Conservation (phyloP, 2,113 vertebrate species). For the Chunga burmeisteri region DNA sequence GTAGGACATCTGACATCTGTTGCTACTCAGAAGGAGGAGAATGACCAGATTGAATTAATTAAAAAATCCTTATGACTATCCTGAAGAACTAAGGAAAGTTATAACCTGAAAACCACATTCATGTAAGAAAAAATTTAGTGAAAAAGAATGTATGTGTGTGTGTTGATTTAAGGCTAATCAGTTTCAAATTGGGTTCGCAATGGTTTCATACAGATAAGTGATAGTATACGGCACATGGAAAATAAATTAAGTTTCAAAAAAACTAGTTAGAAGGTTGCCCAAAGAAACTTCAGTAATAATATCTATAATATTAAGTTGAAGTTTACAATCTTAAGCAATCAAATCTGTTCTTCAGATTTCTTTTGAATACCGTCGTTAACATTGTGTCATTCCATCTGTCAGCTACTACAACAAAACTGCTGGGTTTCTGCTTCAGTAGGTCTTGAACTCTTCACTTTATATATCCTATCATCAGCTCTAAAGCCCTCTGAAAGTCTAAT, state of each 20-base stretch:
- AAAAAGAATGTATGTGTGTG: not conserved
- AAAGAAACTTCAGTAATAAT: not conserved
- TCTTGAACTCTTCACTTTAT: not conserved
- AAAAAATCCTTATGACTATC: not conserved
- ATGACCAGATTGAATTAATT: not conserved
- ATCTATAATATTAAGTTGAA: not conserved
- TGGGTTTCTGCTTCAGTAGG: not conserved
- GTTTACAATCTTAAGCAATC: not conserved
- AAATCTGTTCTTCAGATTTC: not conserved
- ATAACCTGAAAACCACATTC: not conserved
- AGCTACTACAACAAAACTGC: not conserved
- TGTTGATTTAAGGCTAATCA: not conserved
- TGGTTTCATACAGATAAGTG: not conserved
- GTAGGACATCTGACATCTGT: not conserved
- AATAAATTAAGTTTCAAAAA: not conserved
- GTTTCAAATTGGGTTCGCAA: not conserved
- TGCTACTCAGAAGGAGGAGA: not conserved
- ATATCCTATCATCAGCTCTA: not conserved
- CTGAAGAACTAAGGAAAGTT: not conserved
- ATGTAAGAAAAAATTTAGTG: not conserved
- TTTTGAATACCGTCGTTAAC: not conserved
- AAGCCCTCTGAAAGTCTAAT: not conserved
- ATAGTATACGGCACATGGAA: not conserved
- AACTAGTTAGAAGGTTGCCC: rapidly evolving
- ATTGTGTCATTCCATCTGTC: not conserved